Evolutionary conservation across 2,888 invertebrate genomes (phyloP).

Genomic region (Ditylenchus weischeri): DNA sequence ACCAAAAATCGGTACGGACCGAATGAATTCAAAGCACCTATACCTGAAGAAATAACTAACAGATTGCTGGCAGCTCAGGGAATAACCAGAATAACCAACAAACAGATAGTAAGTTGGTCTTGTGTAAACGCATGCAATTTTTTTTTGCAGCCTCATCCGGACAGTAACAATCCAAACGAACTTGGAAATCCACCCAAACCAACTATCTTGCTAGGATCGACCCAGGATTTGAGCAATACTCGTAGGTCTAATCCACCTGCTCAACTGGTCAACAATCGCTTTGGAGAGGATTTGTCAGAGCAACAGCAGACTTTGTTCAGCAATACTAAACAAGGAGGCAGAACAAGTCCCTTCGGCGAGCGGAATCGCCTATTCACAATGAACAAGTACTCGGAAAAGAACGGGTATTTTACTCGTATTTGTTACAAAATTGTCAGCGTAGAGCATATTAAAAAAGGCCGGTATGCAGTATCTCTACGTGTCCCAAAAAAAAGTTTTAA

Average conservation of each 20-base stretch:
- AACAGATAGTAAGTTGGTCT: background rate
- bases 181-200: no score
- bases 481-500: no score
- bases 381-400: slow-evolving; percentile 3
- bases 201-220: no score
- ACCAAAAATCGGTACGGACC: slow-evolving; percentile 6
- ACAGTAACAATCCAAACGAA: background rate
- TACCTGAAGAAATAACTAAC: background rate
- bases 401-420: background rate
- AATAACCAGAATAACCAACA: background rate
- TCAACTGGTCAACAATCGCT: background rate
- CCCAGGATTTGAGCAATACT: background rate
- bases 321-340: background rate
- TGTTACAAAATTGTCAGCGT: no score
- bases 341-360: slow-evolving; percentile 3
- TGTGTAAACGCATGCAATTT: background rate
- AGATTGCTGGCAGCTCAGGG: background rate
- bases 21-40: background rate
- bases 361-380: slow-evolving; percentile 6
- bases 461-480: no score
- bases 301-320: background rate
- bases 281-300: slow-evolving; percentile 8
- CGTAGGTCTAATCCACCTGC: background rate
- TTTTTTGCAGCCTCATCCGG: background rate
- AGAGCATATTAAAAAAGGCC: no score